Conservation (phyloP, 2,113 vertebrate genomes). For the Pangasianodon hypophthalmus region DNA sequence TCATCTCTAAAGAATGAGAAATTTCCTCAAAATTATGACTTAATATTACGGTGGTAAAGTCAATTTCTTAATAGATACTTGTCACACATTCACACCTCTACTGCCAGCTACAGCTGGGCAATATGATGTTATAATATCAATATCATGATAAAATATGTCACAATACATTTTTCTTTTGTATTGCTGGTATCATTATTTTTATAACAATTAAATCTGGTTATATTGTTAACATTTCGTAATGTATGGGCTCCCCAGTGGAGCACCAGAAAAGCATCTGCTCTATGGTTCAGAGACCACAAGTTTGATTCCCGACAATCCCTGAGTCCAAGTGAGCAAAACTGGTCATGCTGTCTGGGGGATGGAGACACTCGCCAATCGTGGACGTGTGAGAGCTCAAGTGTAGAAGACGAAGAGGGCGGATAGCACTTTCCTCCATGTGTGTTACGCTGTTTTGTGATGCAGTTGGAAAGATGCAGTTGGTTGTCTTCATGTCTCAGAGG, state of each 20-base stretch:
- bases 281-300: neutral
- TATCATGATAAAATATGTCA: too few relatives aligned
- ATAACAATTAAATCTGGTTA: neutral
- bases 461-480: too few relatives aligned
- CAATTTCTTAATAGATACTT: neutral
- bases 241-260: neutral
- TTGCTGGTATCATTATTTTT: neutral
- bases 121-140: too few relatives aligned
- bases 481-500: too few relatives aligned
- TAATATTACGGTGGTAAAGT: neutral
- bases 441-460: neutral
- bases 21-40: neutral
- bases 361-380: neutral
- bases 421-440: neutral
- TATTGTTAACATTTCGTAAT: neutral
- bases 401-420: neutral
- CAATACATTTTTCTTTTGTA: too few relatives aligned
- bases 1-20: neutral
- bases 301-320: neutral
- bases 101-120: too few relatives aligned
- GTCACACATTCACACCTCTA: too few relatives aligned
- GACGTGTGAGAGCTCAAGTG: neutral
- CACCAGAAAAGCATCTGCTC: neutral
- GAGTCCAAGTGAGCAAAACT: neutral
- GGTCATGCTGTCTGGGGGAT: neutral